Base-by-base conservation (phyloP, 1,140 invertebrate species). In the Rhyzopertha dominica region DNA sequence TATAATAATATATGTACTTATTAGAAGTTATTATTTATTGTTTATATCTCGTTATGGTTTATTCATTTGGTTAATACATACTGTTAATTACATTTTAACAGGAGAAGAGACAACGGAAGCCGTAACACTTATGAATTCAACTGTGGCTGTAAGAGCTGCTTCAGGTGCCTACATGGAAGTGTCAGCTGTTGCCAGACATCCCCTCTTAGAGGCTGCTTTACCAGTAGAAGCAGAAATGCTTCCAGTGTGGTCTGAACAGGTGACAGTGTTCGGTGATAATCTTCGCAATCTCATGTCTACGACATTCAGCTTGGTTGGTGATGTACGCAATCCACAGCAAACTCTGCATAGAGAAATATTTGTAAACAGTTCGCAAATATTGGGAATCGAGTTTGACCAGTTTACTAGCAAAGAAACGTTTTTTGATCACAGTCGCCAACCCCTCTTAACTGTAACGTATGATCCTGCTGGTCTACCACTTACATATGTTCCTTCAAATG, bases 191-290 rank as follows among this genome's bases (percentile, higher is more conserved):
- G 84, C 87, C 1, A 80, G 88, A 29, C 90, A 95, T 71, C 90
- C 90, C 0, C 66, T 94, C 2, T 70, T 95, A 19, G 86, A 93
- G 70, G 84, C 88, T 1, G 82, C 87, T 2, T 72, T 95, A 53
- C 88, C 90, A 2, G 87, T 94, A 1, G 91, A 94, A 71, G 86
- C 90, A 9, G 90, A 93, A 72, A 89, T 95, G 80, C 72, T 93
- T 25, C 86, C 85, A 7, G 85, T 89, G 75, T 88, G 85, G 82
- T 88, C 85, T 22, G 82, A 85, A 55, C 86, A 89, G 67, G 75
- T 77, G 4, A 79, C 84, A 40, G 80, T 76, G 7, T 77, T 86
- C 54, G 85, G 87, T n/a, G 82, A 85, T 47, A 71, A 71, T 8
- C 68, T 87, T 5, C 75, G 80, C 14, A 90, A 90, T 57, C 78